These are phyloP conservation scores for Tachina fera DNA, from an alignment of 2,888 invertebrate genomes.

Conservation along the genomic window DNA sequence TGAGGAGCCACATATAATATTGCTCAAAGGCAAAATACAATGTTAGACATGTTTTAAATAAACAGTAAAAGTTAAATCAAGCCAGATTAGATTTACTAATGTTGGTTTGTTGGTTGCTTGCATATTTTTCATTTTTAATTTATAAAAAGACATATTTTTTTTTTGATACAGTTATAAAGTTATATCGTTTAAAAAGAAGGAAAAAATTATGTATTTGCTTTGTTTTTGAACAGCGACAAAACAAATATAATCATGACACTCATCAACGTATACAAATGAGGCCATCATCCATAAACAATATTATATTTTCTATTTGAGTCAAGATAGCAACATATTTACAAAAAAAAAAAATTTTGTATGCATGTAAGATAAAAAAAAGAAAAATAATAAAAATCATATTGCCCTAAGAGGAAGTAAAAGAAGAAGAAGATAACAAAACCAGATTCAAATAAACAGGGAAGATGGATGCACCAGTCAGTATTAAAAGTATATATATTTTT, in stretches of 20 bases:
- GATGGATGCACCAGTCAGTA: slow-evolving; percentile 11
- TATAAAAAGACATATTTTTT: slow-evolving; percentile 20
- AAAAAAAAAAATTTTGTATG: slow-evolving; percentile 16
- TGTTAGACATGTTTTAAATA: slow-evolving; percentile 56
- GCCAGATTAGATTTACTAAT: slow-evolving; percentile 56
- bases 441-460: slow-evolving; percentile 19
- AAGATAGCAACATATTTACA: background rate
- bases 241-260: slow-evolving; percentile 75
- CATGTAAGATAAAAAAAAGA: background rate
- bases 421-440: background rate
- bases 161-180: background rate
- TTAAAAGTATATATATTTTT: background rate
- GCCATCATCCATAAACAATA: slow-evolving; percentile 48
- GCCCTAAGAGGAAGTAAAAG: slow-evolving; percentile 4
- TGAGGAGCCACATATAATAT: slow-evolving; percentile 56
- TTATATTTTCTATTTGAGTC: slow-evolving; percentile 37
- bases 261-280: slow-evolving; percentile 64
- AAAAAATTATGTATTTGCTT: slow-evolving; percentile 39
- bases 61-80: slow-evolving; percentile 59
- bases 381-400: slow-evolving; percentile 39
- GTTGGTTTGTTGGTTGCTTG: slow-evolving; percentile 20
- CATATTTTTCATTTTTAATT: slow-evolving; percentile 27
- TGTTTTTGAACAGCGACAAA: slow-evolving; percentile 72
- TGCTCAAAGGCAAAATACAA: slow-evolving; percentile 58
- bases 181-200: background rate